phyloP scores from a whole-genome alignment of 2,888 invertebrate genomes.

The Dryomyza anilis region DNA sequence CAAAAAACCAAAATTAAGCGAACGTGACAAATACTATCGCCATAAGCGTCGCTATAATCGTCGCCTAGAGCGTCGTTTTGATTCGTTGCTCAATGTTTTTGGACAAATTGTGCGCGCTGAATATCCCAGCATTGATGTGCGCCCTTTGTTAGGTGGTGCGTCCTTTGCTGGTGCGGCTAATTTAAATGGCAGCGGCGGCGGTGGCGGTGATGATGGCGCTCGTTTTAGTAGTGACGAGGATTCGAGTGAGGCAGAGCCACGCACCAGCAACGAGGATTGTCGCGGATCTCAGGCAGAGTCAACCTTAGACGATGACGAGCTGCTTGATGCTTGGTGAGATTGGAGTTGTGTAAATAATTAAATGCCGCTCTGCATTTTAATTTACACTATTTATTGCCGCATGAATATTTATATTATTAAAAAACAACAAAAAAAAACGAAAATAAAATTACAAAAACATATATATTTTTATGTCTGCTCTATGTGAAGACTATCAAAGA shows the following conservation, averaged over 20 bases:
- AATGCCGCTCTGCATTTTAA: no score
- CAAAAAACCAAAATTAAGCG: conserved; percentile 22
- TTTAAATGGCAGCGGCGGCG: neutral
- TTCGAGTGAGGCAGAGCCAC: conserved; percentile 4
- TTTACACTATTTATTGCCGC: no score
- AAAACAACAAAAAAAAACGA: no score
- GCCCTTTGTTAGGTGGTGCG: conserved; percentile 32
- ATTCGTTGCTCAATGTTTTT: conserved; percentile 47
- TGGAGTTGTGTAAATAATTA: no score
- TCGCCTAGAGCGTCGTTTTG: conserved; percentile 51
- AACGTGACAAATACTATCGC: conserved; percentile 51
- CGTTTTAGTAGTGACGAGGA: conserved; percentile 22
- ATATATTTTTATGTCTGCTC: no score
- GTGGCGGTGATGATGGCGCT: conserved; percentile 11
- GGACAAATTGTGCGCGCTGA: conserved; percentile 47
- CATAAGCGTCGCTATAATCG: conserved; percentile 52
- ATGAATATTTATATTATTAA: no score
- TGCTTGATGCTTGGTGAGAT: no score
- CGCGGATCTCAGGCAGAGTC: conserved; percentile 14
- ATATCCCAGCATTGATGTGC: conserved; percentile 46
- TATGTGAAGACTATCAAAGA: no score
- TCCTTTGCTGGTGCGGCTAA: conserved; percentile 28
- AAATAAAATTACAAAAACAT: no score
- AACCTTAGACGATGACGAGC: neutral
- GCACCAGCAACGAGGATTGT: conserved; percentile 18